Base-by-base conservation (phyloP, 2,888 invertebrate genomes). In the Noctua fimbriata region DNA sequence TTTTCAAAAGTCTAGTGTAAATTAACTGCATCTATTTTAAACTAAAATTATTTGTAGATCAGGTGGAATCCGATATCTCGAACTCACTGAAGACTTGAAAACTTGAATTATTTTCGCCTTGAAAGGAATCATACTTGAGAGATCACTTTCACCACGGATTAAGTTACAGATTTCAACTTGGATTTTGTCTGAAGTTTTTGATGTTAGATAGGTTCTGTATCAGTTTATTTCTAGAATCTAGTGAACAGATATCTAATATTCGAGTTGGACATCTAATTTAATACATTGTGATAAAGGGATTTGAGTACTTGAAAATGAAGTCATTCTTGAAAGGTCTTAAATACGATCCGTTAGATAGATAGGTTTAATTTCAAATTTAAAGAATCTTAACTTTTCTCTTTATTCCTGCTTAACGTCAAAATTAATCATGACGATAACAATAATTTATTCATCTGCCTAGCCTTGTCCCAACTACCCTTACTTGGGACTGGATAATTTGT, bases 101-200 rank as follows among this genome's bases (percentile, higher is more conserved):
- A 79, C 69, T 83, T 70, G 47, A 70, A 78, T 78, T 81, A 49
- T 41, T 41, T 70, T 67, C 58, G 44, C 79, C 71, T 84, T 81
- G 73, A 82, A 85, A 85, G 83, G 76, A 75, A 70, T 87, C 73
- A 79, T 78, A 76, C 78, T 87, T 78, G 73, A 79, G 73, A 82
- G 78, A 85, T 80, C 76, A 81, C 82, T 80, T 82, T 73, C 79
- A 82, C 69, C 71, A n/a, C 66, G 60, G 83, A 66, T 73, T 79
- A 67, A 73, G 69, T 85, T 81, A 81, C 82, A 70, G n/a, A 58
- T 78, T 28, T 74, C 66, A 66, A 82, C 71, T 81, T 73, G 52
- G 49, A 74, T 74, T 81, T 83, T 67, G 69, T 78, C 69, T 69
- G 16, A 69, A 76, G 67, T 73, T 78, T 77, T 79, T 69, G 73